phyloP scores from a whole-genome alignment of 2,113 vertebrate species.

The Cranoglanis bouderius region DNA sequence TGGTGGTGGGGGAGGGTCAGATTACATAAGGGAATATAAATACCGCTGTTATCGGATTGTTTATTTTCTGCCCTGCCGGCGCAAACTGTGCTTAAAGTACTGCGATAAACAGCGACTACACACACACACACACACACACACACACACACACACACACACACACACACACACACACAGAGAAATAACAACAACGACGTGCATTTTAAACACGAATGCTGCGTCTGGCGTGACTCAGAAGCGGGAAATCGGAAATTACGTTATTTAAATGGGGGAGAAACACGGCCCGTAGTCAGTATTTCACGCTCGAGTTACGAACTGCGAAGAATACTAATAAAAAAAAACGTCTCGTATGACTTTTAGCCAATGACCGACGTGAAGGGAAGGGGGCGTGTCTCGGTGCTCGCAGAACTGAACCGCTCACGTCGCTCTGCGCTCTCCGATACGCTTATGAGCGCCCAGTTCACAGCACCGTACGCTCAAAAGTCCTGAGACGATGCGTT shows the following conservation, averaged over 20 bases:
- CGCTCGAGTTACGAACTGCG: no score
- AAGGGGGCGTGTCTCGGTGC: not conserved
- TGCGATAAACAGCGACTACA: conserved; percentile 48
- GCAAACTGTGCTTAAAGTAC: conserved; percentile 57
- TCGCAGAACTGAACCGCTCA: not conserved
- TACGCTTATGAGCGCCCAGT: no score
- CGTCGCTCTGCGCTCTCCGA: not conserved
- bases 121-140: no score
- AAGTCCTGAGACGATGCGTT: no score
- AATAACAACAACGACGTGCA: not conserved
- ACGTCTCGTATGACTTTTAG: no score
- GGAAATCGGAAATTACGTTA: not conserved
- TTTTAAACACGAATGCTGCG: not conserved
- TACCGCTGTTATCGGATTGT: conserved; percentile 67
- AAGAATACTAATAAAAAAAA: no score
- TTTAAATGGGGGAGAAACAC: not conserved
- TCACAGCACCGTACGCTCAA: not conserved
- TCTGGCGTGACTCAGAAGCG: not conserved
- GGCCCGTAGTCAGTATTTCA: no score
- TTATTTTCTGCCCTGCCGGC: conserved; percentile 60
- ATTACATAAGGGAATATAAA: conserved; percentile 73
- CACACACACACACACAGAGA: not conserved
- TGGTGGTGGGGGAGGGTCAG: conserved; percentile 42
- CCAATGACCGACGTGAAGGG: not conserved
- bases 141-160: no score